These are phyloP conservation scores for Eilema caniola DNA, from an alignment of 2,888 invertebrate genomes.

Conservation along the genomic window DNA sequence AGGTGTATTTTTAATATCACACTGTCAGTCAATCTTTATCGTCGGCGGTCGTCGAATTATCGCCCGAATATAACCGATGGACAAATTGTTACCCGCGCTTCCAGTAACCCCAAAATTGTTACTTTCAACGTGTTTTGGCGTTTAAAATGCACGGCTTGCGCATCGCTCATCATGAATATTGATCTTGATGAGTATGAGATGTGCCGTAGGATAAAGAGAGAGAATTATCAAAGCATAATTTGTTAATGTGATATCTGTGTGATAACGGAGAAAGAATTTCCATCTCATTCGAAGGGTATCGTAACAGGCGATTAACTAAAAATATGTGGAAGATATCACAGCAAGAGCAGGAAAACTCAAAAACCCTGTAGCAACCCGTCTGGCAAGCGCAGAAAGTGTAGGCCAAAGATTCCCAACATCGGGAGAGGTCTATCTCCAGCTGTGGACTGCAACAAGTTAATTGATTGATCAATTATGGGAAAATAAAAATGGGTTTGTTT, in stretches of 20 bases:
- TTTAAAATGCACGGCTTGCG: slow-evolving; percentile 39
- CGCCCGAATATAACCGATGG: slow-evolving; percentile 62
- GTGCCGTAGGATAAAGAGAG: neutral
- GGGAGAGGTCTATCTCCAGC: no score
- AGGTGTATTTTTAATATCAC: slow-evolving; percentile 43
- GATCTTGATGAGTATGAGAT: slow-evolving; percentile 8
- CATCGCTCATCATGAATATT: slow-evolving; percentile 25
- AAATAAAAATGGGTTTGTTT: no score
- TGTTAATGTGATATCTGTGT: neutral
- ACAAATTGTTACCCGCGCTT: slow-evolving; percentile 60
- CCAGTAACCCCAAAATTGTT: slow-evolving; percentile 43
- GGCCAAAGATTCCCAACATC: no score
- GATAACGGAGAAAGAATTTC: no score
- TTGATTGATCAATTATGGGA: no score
- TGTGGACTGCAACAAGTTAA: no score
- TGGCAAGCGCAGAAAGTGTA: no score
- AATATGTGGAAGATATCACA: no score
- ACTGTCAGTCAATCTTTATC: slow-evolving; percentile 62
- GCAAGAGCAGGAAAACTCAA: no score
- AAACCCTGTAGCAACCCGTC: no score
- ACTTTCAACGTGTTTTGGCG: slow-evolving; percentile 32
- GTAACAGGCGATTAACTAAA: no score
- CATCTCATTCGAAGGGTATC: no score
- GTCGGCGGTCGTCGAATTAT: slow-evolving; percentile 59
- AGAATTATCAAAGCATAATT: neutral